These are phyloP conservation scores for Armadillidium nasatum DNA, from an alignment of 1,140 invertebrate species.

Conservation along the genomic window DNA sequence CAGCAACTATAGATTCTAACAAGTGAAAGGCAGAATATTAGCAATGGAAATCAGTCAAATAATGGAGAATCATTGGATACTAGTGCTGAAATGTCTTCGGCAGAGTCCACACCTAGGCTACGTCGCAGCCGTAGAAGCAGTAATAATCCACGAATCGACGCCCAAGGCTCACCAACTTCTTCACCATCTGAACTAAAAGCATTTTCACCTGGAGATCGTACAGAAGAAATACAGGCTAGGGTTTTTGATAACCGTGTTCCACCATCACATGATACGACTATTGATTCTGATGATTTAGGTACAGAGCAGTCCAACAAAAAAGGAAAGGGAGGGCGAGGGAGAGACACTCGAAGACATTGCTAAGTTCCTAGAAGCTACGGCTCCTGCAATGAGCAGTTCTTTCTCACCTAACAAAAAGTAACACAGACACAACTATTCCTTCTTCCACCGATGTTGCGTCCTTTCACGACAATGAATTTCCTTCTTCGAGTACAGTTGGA, in stretches of 20 bases:
- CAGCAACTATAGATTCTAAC: not conserved
- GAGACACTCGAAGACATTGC: slow-evolving; percentile 40
- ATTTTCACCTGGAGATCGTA: not conserved
- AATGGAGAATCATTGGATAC: not conserved
- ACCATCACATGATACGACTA: not conserved
- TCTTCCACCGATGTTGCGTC: not conserved
- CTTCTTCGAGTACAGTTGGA: not conserved
- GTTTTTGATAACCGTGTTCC: not conserved
- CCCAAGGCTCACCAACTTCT: not conserved
- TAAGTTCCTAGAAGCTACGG: slow-evolving; percentile 37
- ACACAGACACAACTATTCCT: not conserved
- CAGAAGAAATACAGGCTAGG: not conserved
- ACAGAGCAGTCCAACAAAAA: not conserved
- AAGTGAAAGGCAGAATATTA: no score
- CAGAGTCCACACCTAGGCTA: not conserved
- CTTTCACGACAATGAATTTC: not conserved
- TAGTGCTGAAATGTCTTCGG: not conserved
- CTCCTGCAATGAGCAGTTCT: slow-evolving; percentile 10
- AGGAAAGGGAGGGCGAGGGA: slow-evolving; percentile 33
- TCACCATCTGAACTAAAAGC: not conserved
- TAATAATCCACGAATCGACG: not conserved
- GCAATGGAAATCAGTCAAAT: not conserved
- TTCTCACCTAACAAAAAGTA: not conserved
- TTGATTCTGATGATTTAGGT: no score
- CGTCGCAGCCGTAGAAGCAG: not conserved